Base-by-base conservation (phyloP, 2,797 vertebrate species). In the Caiman crocodilus region DNA sequence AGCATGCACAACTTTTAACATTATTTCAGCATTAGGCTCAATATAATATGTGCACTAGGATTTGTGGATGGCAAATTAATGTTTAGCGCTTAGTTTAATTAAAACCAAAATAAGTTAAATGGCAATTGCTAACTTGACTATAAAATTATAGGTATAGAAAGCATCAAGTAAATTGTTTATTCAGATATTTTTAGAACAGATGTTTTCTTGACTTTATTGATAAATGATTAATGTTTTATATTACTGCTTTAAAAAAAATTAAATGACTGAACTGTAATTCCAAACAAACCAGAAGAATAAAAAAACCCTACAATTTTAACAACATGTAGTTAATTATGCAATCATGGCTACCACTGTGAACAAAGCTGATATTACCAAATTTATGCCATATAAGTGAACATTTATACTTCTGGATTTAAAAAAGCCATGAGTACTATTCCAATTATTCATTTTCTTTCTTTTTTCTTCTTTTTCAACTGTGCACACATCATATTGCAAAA, bases 401-500 rank as follows among this genome's bases (percentile, higher is more conserved):
- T 59, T 57, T 50, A 3, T 16, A n/a, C 57, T 90, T 80, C 75
- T 81, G 3, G 65, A 78, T 55, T 21, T 88, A 50, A 79, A 95
- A 95, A 10, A 84, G 3, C 60, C 56, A 5, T 1, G 3, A 90
- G 56, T 28, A 50, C n/a, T 77, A 21, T 71, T 26, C 28, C 20
- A 55, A n/a, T 57, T 63, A 42, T 57, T 76, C 25, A 61, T 59
- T 76, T 35, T 82, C 21, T 42, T 71, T 42, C 42, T 42, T 42
- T 42, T n/a, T 76, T 59, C 4, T 2, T 30, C 28, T 65, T 59
- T 91, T 82, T 26, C 13, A 89, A 74, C 56, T 77, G 95, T 73
- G 91, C 94, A 96, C 85, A 95, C 93, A 94, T 35, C 85, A 78
- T 87, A 96, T 82, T 83, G 90, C 55, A 91, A 96, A 96, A 92